Conservation (phyloP, 2,888 invertebrate species). For the Drosophila emarginata region DNA sequence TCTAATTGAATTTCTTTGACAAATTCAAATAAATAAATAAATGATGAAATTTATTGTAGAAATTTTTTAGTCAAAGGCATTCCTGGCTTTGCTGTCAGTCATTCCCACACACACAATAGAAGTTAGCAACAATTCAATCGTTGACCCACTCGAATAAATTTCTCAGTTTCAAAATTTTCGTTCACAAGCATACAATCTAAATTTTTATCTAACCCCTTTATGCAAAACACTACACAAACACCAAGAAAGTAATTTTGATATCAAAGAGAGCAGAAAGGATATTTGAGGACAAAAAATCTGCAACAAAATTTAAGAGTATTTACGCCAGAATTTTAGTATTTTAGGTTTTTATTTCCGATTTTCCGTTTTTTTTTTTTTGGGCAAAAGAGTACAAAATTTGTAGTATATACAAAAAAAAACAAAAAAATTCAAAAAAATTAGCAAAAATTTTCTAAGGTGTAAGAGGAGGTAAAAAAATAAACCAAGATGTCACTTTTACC, state of each 20-base stretch:
- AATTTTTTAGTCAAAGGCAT: constrained; percentile 8
- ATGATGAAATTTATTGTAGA: constrained; percentile 33
- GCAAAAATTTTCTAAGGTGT: not conserved
- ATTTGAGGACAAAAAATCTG: not conserved
- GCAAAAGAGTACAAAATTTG: not conserved
- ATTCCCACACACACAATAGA: not conserved
- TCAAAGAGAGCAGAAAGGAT: not conserved
- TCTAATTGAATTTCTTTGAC: constrained; percentile 63
- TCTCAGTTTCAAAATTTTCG: constrained; percentile 36
- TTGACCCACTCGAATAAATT: not conserved
- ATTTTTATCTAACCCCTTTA: constrained; percentile 22
- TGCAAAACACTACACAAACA: not conserved
- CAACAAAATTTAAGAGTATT: not conserved
- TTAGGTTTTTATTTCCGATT: too few species aligned
- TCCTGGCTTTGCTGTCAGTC: constrained; percentile 46
- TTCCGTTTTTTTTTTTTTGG: not conserved
- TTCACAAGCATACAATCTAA: constrained; percentile 27
- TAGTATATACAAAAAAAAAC: not conserved
- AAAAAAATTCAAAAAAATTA: not conserved
- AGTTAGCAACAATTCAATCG: not conserved
- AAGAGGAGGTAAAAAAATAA: not conserved
- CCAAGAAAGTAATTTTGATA: not conserved
- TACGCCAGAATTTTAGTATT: not conserved
- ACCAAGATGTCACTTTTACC: constrained; percentile 24
- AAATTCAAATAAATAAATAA: constrained; percentile 47